Evolutionary conservation across 2,888 invertebrate species (phyloP).

Genomic region (Melanophora roralis): DNA sequence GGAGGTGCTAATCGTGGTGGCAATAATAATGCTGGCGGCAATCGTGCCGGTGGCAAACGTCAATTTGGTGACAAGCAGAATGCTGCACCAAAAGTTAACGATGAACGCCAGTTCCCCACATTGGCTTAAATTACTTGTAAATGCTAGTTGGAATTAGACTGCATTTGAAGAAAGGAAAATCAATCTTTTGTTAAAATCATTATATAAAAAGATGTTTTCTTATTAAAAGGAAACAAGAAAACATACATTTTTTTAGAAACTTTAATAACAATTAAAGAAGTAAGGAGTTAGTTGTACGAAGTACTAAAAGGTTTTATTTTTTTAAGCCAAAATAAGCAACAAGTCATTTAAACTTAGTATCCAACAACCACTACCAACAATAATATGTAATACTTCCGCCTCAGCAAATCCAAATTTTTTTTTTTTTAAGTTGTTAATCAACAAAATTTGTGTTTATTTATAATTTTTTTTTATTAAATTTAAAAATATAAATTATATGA

Average conservation of each 20-base stretch:
- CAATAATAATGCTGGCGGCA: slow-evolving; percentile 43
- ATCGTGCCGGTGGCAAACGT: slow-evolving; percentile 66
- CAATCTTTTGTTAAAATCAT: background rate
- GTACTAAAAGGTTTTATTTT: slow-evolving; percentile 21
- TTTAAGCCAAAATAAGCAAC: slow-evolving; percentile 61
- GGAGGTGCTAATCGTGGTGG: slow-evolving; percentile 63
- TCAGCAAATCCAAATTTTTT: background rate
- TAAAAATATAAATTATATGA: background rate
- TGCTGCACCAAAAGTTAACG: slow-evolving; percentile 92
- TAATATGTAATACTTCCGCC: slow-evolving; percentile 7
- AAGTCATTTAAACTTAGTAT: slow-evolving; percentile 56
- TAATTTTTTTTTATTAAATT: background rate
- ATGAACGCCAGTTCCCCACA: slow-evolving; percentile 97
- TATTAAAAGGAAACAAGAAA: background rate
- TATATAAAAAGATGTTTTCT: background rate
- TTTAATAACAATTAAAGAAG: background rate
- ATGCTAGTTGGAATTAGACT: background rate
- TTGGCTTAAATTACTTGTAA: slow-evolving; percentile 82
- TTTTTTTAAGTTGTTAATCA: background rate
- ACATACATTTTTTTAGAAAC: background rate
- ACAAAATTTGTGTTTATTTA: background rate
- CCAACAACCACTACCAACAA: slow-evolving; percentile 41
- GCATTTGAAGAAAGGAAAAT: background rate
- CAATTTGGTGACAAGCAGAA: slow-evolving; percentile 70
- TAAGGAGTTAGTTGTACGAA: slow-evolving; percentile 24